These are phyloP conservation scores for Dysmachus trigonus DNA, from an alignment of 2,888 invertebrate genomes.

Conservation along the genomic window DNA sequence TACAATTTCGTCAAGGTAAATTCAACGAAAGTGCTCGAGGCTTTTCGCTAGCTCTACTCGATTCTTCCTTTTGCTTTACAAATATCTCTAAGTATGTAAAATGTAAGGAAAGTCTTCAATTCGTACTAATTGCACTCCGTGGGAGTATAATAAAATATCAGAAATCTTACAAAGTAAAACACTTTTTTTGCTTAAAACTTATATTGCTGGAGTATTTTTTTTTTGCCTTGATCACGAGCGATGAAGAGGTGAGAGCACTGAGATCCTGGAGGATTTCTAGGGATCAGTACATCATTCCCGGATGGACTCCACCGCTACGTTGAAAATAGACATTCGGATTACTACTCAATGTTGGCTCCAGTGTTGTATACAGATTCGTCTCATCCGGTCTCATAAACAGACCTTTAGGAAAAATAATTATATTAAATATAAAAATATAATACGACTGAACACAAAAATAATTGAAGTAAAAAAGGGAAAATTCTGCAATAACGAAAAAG, in stretches of 20 bases:
- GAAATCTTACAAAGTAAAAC: conserved; percentile 1
- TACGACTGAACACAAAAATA: not conserved
- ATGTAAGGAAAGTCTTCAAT: not conserved
- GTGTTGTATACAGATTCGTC: conserved; percentile 84
- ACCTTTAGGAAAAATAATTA: conserved; percentile 66
- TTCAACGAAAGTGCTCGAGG: not conserved
- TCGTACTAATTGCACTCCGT: conserved; percentile 37
- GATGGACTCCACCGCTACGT: conserved; percentile 81
- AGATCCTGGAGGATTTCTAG: not conserved
- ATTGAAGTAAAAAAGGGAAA: not conserved
- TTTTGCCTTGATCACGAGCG: conserved; percentile 6
- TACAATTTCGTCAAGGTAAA: not conserved
- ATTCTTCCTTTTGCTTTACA: not conserved
- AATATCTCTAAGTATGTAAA: not conserved
- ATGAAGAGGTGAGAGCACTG: not conserved
- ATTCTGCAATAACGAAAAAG: not conserved
- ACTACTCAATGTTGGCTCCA: conserved; percentile 85
- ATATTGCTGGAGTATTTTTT: conserved; percentile 14
- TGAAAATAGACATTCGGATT: conserved; percentile 93
- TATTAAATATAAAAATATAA: not conserved
- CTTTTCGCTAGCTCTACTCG: not conserved
- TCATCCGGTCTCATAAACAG: conserved; percentile 83
- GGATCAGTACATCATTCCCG: conserved; percentile 89
- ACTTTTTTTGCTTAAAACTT: conserved; percentile 1
- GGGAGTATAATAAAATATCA: conserved; percentile 19